Percentiles rank a stretch among this genome's conserved stretches.
phyloP scores from a whole-genome alignment of 2,888 invertebrate genomes.

The Ormyrus labotus region DNA sequence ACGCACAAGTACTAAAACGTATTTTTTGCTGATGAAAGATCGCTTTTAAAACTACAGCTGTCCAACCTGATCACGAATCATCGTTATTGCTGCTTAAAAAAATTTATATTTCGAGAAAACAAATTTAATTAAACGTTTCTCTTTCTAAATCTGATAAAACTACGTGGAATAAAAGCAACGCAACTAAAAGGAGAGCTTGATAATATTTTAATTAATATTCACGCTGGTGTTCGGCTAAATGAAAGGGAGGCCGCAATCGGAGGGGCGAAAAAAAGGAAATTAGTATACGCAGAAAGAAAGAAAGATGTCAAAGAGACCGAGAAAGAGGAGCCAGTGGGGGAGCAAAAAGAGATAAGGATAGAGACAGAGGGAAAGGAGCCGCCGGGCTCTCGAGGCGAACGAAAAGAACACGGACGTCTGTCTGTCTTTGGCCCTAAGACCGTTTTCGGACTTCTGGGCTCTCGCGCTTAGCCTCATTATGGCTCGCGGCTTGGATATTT shows the following conservation, averaged over 20 bases:
- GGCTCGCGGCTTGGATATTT: constrained; percentile 70
- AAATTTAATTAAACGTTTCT: too few relatives aligned
- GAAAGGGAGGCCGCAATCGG: constrained; percentile 13
- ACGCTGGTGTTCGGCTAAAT: constrained; percentile 5
- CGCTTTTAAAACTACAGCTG: too few relatives aligned
- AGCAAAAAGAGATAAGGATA: constrained; percentile 28
- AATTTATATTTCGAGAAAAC: too few relatives aligned
- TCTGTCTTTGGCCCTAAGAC: constrained; percentile 20
- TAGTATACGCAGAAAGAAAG: constrained; percentile 13
- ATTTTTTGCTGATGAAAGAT: too few relatives aligned
- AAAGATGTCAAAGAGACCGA: constrained; percentile 48
- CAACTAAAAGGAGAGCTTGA: not conserved
- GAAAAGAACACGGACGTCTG: constrained; percentile 18
- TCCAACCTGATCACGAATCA: too few relatives aligned
- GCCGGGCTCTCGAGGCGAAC: not conserved
- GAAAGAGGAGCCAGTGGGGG: not conserved
- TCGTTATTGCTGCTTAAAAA: too few relatives aligned
- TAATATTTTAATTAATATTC: constrained; percentile 40
- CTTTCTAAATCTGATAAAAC: too few relatives aligned
- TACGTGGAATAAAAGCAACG: not conserved
- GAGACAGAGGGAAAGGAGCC: constrained; percentile 44
- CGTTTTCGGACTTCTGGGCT: constrained; percentile 54
- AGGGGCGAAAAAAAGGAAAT: constrained; percentile 17
- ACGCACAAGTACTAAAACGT: too few relatives aligned
- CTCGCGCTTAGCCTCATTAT: constrained; percentile 67